phyloP scores from a whole-genome alignment of 2,113 vertebrate genomes.

The Pogona vitticeps region DNA sequence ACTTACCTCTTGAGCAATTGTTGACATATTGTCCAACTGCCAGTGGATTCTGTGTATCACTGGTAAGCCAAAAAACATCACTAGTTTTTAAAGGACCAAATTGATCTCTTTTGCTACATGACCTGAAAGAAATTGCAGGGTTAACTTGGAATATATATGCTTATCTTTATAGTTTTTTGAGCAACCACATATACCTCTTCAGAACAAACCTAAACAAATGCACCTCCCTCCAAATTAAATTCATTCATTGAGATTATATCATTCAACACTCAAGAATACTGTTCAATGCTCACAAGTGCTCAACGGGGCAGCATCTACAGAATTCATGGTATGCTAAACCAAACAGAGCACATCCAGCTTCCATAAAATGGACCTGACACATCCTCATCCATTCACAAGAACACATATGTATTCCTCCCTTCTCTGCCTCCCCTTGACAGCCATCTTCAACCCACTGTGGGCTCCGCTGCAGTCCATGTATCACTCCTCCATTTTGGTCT shows the following conservation, averaged over 20 bases:
- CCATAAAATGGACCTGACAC: no score
- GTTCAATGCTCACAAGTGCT: background rate
- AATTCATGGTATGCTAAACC: background rate
- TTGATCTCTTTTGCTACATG: slow-evolving; percentile 88
- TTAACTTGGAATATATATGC: background rate
- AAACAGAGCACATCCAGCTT: background rate
- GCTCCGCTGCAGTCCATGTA: no score
- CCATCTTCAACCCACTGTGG: no score
- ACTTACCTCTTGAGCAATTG: slow-evolving; percentile 89
- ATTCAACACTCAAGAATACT: background rate
- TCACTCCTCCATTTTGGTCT: no score
- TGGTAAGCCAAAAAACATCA: slow-evolving; percentile 88
- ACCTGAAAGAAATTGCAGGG: slow-evolving; percentile 67
- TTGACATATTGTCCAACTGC: slow-evolving; percentile 93
- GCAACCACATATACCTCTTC: background rate
- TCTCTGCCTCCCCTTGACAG: no score
- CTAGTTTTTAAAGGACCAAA: slow-evolving; percentile 85
- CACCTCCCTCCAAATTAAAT: background rate
- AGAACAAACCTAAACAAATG: background rate
- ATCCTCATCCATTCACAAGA: no score
- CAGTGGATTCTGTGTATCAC: slow-evolving; percentile 81
- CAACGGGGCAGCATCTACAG: background rate
- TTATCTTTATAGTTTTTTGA: fast-evolving
- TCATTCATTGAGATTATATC: background rate
- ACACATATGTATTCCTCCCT: no score